Conservation (phyloP, 2,797 vertebrate genomes). For the Hippocampus kuda region DNA sequence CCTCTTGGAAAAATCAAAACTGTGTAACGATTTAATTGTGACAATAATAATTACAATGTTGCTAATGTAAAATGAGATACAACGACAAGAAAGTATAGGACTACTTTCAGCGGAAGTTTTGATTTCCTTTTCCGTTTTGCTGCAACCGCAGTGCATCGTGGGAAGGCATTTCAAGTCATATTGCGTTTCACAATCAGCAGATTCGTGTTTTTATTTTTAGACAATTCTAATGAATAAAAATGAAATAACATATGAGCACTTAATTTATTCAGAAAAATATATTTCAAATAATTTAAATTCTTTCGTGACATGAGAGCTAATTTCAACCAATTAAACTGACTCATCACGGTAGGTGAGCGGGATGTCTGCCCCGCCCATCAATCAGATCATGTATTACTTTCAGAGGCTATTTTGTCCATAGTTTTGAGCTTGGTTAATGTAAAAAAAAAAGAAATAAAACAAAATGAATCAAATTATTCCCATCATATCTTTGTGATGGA, state of each 20-base stretch:
- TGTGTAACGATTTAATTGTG: too few species aligned
- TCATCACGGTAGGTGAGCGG: background rate
- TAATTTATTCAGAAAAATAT: background rate
- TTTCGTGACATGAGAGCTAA: too few species aligned
- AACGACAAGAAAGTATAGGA: background rate
- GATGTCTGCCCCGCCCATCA: background rate
- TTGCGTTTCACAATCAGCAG: background rate
- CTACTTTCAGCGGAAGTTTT: background rate
- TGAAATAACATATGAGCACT: background rate
- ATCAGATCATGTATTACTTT: background rate
- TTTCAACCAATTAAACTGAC: background rate
- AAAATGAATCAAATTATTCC: background rate
- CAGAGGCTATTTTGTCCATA: background rate
- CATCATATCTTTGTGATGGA: background rate
- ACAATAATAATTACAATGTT: background rate
- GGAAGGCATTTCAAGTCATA: slow-evolving; percentile 29
- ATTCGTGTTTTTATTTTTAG: background rate
- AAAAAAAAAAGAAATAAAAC: background rate
- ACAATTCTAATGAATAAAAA: background rate
- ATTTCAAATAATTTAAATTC: background rate
- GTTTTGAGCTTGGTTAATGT: background rate
- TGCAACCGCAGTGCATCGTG: slow-evolving; percentile 37
- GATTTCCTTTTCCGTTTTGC: slow-evolving; percentile 23
- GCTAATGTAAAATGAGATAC: background rate
- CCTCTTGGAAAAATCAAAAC: background rate